phyloP scores from a whole-genome alignment of 2,888 invertebrate genomes.

The Sminthurides aquaticus region DNA sequence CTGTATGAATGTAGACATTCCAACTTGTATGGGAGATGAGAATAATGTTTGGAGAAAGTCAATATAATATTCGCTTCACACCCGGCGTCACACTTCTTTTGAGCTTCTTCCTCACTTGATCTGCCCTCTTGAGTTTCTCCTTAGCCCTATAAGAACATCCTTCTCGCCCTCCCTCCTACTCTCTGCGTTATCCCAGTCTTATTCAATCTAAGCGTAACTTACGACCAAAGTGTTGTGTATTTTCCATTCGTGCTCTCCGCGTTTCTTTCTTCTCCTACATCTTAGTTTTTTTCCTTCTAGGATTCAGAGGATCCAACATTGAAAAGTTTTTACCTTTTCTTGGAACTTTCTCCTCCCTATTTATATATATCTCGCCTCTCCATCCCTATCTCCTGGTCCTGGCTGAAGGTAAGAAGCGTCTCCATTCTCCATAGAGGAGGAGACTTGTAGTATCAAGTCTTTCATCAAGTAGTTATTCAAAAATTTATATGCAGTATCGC shows the following conservation, averaged over 20 bases:
- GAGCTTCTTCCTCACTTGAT: neutral
- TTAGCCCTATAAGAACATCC: neutral
- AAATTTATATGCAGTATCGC: no score
- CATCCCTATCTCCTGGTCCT: neutral
- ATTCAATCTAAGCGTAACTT: neutral
- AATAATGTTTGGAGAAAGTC: constrained; percentile 5
- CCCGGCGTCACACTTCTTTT: constrained; percentile 15
- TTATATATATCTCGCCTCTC: neutral
- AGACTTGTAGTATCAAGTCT: no score
- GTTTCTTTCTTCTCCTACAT: no score
- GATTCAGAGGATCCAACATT: no score
- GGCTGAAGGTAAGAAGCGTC: no score
- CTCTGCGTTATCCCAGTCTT: neutral
- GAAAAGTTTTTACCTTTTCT: neutral
- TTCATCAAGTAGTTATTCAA: no score
- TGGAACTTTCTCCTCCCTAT: neutral
- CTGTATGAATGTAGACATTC: neutral
- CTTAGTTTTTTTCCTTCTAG: no score
- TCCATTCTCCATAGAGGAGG: no score
- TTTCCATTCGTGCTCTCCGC: no score
- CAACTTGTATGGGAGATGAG: neutral
- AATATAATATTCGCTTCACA: constrained; percentile 22
- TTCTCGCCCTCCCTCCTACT: neutral
- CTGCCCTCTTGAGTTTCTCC: neutral
- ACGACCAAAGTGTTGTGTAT: neutral